Evolutionary conservation across 2,888 invertebrate genomes (phyloP).

Genomic region (Aquatica leii): DNA sequence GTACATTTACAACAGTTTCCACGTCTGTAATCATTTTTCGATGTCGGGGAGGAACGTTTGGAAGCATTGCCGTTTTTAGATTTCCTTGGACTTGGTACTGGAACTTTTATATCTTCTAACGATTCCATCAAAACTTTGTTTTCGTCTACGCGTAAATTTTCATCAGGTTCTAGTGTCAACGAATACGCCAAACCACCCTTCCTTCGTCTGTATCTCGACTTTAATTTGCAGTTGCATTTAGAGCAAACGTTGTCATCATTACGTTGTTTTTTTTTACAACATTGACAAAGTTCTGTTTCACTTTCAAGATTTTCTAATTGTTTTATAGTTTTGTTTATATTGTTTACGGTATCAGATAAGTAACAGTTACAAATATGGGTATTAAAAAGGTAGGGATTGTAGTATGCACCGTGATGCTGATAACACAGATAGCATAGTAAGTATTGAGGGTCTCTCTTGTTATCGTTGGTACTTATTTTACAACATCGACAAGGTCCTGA

Average conservation of each 20-base stretch:
- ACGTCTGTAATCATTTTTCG: no score
- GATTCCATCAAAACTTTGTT: conserved; percentile 34
- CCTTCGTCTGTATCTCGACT: conserved; percentile 15
- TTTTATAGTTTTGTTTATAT: conserved; percentile 50
- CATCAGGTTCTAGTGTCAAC: conserved; percentile 36
- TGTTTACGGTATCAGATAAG: conserved; percentile 17
- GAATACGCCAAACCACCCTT: conserved; percentile 39
- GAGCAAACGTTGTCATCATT: conserved; percentile 23
- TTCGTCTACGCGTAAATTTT: conserved; percentile 8
- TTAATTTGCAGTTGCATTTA: conserved; percentile 23
- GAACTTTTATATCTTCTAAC: conserved; percentile 50
- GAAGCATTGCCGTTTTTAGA: no score
- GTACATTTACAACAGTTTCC: no score
- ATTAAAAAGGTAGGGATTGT: conserved; percentile 32
- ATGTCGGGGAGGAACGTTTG: no score
- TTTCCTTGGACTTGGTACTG: conserved; percentile 41
- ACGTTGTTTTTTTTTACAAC: conserved; percentile 42
- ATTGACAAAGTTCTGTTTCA: conserved; percentile 11
- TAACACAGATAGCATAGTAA: conserved; percentile 42
- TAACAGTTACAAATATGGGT: conserved; percentile 41
- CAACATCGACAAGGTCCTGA: conserved; percentile 21
- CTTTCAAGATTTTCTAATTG: conserved; percentile 56
- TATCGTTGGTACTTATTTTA: conserved; percentile 1
- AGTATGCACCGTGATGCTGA: conserved; percentile 13
- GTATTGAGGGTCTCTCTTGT: conserved; percentile 16